Evolutionary conservation across 2,113 vertebrate genomes (phyloP), one percentile per base, ranked within the genome.

Genomic region (Eclectus roratus): DNA sequence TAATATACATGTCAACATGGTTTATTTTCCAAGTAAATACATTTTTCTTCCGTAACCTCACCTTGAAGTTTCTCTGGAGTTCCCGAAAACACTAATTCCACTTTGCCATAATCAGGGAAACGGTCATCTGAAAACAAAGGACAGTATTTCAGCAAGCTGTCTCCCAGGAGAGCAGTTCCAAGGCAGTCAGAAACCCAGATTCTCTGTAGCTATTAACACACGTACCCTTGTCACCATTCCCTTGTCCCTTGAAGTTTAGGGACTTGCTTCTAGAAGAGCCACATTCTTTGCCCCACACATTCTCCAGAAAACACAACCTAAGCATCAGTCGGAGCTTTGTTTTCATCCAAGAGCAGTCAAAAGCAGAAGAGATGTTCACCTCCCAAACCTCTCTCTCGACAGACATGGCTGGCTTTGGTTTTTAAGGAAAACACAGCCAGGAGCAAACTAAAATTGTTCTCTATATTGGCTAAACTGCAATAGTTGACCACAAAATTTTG

Each of bases 1-100:
- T 20, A 20, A 39, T 4, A 2, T 0, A 4, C 3, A 21, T 43
- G 23, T 61, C 21, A 69, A 8, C 11, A 10, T 4, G 2, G 41
- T 50, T 65, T 68, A 1, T 66, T 94, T 95, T 95, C 31, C 87
- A 79, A 53, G 18, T 21, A 53, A 58, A 28, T 7, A 10, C 8
- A 47, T 37, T 71, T 63, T 69, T 4, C 25, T 79, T 56, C 9
- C 55, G 20, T 33, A n/a, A 17, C 65, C 98, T 91, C 97, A 99
- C 99, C 98, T 98, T 97, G 98, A 65, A 99, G 98, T 96, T 98
- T 99, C 96, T 99, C 99, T 7, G 99, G 99, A 63, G 98, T 98
- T 96, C 98, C 98, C 7, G 99, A 99, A 97, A 99, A 99, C 58
- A 99, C 97, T 68, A 99, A 94, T 92, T 99, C 99, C 80, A 99